Base-by-base conservation (phyloP, 2,113 vertebrate species). In the Saguinus midas region DNA sequence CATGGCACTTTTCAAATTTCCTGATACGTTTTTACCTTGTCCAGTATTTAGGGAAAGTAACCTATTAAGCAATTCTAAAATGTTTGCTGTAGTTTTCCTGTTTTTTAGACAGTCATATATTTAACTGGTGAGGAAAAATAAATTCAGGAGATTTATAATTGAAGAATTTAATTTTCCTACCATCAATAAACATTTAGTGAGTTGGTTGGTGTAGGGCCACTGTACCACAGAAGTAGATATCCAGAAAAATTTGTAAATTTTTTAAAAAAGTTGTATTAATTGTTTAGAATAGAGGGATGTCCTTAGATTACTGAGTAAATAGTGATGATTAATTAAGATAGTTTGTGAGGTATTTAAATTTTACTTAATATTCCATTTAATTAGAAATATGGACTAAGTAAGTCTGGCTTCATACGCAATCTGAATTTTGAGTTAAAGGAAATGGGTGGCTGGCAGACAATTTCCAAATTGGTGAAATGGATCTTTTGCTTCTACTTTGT, bases 71-170 rank as follows among this genome's bases (percentile, higher is more conserved):
- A 95, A 2, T 35, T 95, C 48, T 90, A 21, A 94, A 87, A 87
- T 37, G n/a, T n/a, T 18, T 80, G 18, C 37, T 40, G 0, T 91
- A 3, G 29, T 87, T 80, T 91, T 58, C 27, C 50, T 58, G 43
- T 68, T 32, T 35, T 64, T 57, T 43, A 81, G 6, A 13, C 17
- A 43, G 48, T 76, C 20, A 8, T 73, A 20, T 76, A 55, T 72
- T 88, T 61, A 84, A 80, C n/a, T 86, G 76, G n/a, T 55, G 90
- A 87, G 79, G 66, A 82, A 91, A 96, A 92, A 72, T 72, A 94
- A 87, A 92, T 88, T 48, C 10, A 43, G 66, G 90, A 89, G 58
- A 82, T 83, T 1, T 2, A 17, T 90, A 43, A 72, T 66, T 57
- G 45, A 90, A 89, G 66, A 87, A 81, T 61, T 75, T 79, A 45